Conservation (phyloP, 1,140 invertebrate species). For the Hirudo medicinalis region DNA sequence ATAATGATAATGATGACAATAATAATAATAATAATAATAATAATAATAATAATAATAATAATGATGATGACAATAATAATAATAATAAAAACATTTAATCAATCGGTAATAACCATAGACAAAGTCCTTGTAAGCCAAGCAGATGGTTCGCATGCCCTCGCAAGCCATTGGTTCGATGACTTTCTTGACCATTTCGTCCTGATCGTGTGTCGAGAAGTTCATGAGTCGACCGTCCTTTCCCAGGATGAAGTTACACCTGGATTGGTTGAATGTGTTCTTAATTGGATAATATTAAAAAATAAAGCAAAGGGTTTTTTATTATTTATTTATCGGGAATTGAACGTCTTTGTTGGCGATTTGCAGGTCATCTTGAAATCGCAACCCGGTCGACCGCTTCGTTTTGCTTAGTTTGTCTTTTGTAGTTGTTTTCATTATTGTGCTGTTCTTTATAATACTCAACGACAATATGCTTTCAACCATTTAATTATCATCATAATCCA, state of each 20-base stretch:
- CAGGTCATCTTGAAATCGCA: no score
- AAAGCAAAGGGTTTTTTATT: no score
- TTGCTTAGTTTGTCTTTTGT: no score
- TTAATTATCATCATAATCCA: no score
- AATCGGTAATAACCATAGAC: conserved; percentile 19
- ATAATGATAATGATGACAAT: no score
- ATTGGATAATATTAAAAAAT: no score
- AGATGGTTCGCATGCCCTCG: conserved; percentile 91
- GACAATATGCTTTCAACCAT: no score
- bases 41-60: background rate
- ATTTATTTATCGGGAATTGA: no score
- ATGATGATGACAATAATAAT: background rate
- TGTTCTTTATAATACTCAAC: no score
- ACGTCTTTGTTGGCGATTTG: no score
- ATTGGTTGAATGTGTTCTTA: background rate
- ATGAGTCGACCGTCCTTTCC: conserved; percentile 13
- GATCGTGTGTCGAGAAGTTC: background rate
- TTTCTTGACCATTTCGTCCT: conserved; percentile 59
- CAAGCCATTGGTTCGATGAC: conserved; percentile 99
- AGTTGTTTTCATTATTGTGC: no score
- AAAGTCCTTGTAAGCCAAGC: conserved; percentile 45
- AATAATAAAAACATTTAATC: background rate
- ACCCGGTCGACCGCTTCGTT: no score
- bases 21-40: background rate
- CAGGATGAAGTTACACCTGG: conserved; percentile 21